Conservation (phyloP, 2,888 invertebrate species). For the Acanthococcus lagerstroemiae region DNA sequence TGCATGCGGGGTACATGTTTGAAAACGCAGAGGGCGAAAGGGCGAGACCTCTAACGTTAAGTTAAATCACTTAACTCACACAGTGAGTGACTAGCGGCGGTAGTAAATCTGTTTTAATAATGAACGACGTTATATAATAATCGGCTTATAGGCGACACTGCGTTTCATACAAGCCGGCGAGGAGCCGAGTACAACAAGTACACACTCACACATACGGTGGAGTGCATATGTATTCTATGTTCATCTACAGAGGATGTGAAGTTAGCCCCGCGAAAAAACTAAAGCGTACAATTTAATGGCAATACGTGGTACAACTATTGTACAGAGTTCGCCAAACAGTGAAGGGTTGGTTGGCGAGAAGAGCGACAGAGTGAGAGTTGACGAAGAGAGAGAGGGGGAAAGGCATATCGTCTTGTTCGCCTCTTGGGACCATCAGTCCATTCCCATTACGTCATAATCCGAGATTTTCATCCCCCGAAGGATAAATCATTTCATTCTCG, state of each 20-base stretch:
- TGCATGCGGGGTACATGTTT: slow-evolving; percentile 7
- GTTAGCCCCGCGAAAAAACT: too few relatives aligned
- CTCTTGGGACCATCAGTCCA: slow-evolving; percentile 30
- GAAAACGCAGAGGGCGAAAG: slow-evolving; percentile 5
- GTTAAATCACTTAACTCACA: slow-evolving; percentile 24
- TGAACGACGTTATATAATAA: slow-evolving; percentile 28
- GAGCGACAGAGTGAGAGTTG: background rate
- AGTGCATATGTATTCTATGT: background rate
- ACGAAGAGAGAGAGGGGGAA: background rate
- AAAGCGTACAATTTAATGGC: slow-evolving; percentile 27
- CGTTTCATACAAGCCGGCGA: slow-evolving; percentile 3
- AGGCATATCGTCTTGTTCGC: slow-evolving; percentile 21
- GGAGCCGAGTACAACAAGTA: background rate
- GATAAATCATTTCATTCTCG: slow-evolving; percentile 27
- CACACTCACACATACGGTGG: background rate
- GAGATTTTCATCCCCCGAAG: slow-evolving; percentile 28
- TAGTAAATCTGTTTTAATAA: slow-evolving; percentile 30
- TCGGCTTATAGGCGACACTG: slow-evolving; percentile 28
- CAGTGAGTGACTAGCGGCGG: slow-evolving; percentile 4
- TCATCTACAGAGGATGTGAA: too few relatives aligned
- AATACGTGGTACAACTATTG: slow-evolving; percentile 22
- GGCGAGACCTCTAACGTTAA: slow-evolving; percentile 21
- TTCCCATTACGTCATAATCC: slow-evolving; percentile 30
- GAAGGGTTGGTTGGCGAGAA: slow-evolving; percentile 14
- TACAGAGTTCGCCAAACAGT: background rate